Percentiles rank a stretch among this genome's conserved stretches.
Conservation (phyloP, 92 coral and sea anemone species). For the Pocillopora meandrina region DNA sequence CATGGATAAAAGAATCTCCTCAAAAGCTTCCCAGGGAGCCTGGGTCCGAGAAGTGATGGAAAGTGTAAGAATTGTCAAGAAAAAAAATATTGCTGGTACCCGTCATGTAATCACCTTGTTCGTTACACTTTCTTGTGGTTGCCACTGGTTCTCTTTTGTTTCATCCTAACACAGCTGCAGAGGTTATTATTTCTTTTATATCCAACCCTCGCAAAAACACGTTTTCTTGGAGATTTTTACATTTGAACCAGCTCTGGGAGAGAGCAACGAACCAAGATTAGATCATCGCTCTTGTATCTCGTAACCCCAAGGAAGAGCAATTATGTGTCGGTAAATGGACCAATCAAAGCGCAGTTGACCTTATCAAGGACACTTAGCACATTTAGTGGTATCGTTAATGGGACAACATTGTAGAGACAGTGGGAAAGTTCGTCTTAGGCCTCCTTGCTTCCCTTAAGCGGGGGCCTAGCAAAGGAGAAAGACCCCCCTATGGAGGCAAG, state of each 20-base stretch:
- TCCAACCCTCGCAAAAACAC: background rate
- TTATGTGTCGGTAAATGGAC: conserved; percentile 38
- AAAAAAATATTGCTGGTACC: conserved; percentile 33
- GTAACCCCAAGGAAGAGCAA: conserved; percentile 32
- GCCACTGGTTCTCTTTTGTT: conserved; percentile 40
- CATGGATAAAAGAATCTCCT: too few relatives aligned
- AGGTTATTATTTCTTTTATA: background rate
- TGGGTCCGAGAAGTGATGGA: conserved; percentile 13
- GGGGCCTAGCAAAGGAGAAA: conserved; percentile 24
- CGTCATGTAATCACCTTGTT: conserved; percentile 19
- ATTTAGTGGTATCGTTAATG: conserved; percentile 20
- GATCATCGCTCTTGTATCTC: conserved; percentile 43
- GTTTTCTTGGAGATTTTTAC: background rate
- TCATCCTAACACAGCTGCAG: conserved; percentile 28
- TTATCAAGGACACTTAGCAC: conserved; percentile 56
- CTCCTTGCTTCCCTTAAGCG: conserved; percentile 36
- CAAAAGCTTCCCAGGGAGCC: background rate
- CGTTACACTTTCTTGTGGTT: conserved; percentile 32
- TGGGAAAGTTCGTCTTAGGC: conserved; percentile 18
- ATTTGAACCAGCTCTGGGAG: background rate
- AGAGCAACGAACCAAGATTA: conserved; percentile 12
- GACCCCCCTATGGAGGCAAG: conserved; percentile 54
- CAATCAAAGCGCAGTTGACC: conserved; percentile 64
- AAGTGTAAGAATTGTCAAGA: conserved; percentile 22
- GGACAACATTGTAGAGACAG: conserved; percentile 26